phyloP scores from a whole-genome alignment of 2,797 vertebrate genomes.

The Stomatorhinus walkeri region DNA sequence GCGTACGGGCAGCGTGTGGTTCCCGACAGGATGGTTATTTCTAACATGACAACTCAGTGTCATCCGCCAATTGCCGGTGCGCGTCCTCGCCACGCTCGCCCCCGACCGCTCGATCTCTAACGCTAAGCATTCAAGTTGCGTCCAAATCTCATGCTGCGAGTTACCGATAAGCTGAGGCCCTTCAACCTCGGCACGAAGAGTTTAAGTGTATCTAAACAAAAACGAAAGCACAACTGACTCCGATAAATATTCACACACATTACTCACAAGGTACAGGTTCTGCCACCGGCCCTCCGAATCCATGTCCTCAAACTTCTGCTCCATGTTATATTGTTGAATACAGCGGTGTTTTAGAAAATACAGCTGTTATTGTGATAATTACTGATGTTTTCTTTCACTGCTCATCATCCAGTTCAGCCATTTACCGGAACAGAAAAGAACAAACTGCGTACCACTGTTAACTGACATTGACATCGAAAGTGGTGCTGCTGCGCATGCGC shows the following conservation, averaged over 20 bases:
- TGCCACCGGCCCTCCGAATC: conserved; percentile 83
- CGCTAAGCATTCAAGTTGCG: not conserved
- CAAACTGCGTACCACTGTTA: conserved; percentile 31
- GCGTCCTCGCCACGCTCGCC: not conserved
- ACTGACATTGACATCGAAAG: conserved; percentile 9
- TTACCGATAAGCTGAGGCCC: conserved; percentile 32
- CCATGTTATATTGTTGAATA: conserved; percentile 51
- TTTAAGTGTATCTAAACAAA: conserved; percentile 4
- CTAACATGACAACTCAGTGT: not conserved
- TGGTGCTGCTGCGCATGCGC: not conserved
- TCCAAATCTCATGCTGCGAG: not conserved
- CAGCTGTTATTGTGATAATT: not conserved
- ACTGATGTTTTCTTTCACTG: conserved; percentile 30
- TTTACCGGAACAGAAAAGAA: conserved; percentile 33
- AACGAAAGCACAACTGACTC: conserved; percentile 18
- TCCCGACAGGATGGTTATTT: not conserved
- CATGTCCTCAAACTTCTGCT: conserved; percentile 77
- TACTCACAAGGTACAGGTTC: conserved; percentile 79
- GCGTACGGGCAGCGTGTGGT: not conserved
- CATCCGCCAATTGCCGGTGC: not conserved
- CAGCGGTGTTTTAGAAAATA: conserved; percentile 24
- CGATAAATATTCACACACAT: conserved; percentile 38
- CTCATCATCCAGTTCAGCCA: conserved; percentile 45
- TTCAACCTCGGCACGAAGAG: conserved; percentile 29
- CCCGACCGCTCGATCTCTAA: not conserved